Conservation (phyloP, 2,113 vertebrate genomes). For the Hystrix cristata region DNA sequence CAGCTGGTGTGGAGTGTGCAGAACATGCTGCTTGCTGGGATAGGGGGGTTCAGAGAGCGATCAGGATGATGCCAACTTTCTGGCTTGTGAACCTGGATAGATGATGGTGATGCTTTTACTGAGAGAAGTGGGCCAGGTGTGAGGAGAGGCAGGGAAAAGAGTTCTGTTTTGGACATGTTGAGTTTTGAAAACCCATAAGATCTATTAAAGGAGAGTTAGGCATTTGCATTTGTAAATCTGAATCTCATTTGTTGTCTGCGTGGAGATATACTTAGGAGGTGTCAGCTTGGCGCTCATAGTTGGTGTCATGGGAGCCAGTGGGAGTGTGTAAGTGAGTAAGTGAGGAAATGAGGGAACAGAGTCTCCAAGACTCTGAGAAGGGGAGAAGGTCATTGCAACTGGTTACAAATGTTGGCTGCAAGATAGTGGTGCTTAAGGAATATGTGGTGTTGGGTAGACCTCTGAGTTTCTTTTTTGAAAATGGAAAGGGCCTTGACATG, state of each 20-base stretch:
- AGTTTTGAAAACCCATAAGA: slow-evolving; percentile 18
- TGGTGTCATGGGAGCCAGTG: background rate
- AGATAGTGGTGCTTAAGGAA: background rate
- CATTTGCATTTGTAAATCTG: slow-evolving; percentile 40
- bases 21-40: background rate
- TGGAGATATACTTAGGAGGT: background rate
- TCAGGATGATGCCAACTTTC: background rate
- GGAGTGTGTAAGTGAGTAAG: background rate
- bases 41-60: background rate
- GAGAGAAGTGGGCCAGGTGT: slow-evolving; percentile 1
- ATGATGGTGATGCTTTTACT: background rate
- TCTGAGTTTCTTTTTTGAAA: slow-evolving; percentile 13
- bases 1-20: background rate
- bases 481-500: background rate
- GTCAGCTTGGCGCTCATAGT: background rate
- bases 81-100: background rate
- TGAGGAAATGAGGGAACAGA: background rate
- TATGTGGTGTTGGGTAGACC: slow-evolving; percentile 25
- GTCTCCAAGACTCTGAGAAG: background rate
- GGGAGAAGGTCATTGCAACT: background rate
- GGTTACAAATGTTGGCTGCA: slow-evolving; percentile 7
- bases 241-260: slow-evolving; percentile 3
- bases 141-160: background rate
- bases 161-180: background rate
- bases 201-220: background rate